Base-by-base conservation (phyloP, 2,888 invertebrate species). In the Drosophila borborema region DNA sequence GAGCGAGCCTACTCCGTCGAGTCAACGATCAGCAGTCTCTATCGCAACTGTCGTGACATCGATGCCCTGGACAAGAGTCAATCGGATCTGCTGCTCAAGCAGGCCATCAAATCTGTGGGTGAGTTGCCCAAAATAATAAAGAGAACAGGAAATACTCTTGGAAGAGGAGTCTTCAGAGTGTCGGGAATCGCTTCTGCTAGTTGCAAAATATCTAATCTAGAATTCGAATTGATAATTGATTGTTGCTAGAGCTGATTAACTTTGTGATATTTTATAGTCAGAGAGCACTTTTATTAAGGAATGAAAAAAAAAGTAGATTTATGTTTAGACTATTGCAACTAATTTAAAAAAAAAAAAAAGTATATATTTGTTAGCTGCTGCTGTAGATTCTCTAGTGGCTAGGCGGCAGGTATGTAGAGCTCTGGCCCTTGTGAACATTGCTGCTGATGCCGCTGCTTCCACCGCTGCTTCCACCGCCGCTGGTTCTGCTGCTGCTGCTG, bases 1-100 rank as follows among this genome's bases (percentile, higher is more conserved):
- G 88, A 89, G 28, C 86, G 86, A 20, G 87, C 90, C 14, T 91
- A 90, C 59, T 90, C 92, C 3, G 91, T 92, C 10, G 92, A 93
- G 77, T 91, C 92, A n/a, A 92, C 92, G 82, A 90, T 93, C 48
- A 89, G 89, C 62, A 92, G 91, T 40, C 78, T 93, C 34, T 92
- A 92, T 79, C 89, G 91, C 38, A 92, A 92, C 10, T 93, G 92
- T 63, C 91, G 93, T 43, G 92, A 92, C 69, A 91, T 92, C 45
- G 93, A 93, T 72, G 80, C 89, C 16, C 77, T 92, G 63, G 92
- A 92, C 72, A 92, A 92, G 68, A 91, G 92, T 60, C 91, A 92
- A 66, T 91, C 92, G 65, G 91, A 92, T 76, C 74, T 92, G 72
- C 58, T 92, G 41, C 81, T 92, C 7, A 91, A 89, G 45, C 91